Evolutionary conservation across 2,888 invertebrate species (phyloP).

Genomic region (Thymelicus sylvestris): DNA sequence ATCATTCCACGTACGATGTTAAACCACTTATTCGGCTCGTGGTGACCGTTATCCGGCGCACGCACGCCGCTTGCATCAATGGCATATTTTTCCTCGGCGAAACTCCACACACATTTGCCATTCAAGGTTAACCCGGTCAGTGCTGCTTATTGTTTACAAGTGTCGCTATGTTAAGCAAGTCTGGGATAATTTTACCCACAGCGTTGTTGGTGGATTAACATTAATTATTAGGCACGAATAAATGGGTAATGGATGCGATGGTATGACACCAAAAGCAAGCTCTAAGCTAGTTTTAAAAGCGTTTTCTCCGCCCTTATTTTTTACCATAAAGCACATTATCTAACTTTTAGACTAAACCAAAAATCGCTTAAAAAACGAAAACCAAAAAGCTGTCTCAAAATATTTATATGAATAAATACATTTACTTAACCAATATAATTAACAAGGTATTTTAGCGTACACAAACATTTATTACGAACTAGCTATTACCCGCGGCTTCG

Average conservation of each 20-base stretch:
- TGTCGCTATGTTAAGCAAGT: conserved; percentile 47
- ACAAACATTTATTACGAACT: no score
- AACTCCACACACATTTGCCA: conserved; percentile 80
- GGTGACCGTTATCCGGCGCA: conserved; percentile 79
- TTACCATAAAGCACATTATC: no score
- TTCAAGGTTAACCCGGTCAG: conserved; percentile 83
- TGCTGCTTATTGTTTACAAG: conserved; percentile 74
- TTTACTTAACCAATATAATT: no score
- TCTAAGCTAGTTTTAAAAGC: no score
- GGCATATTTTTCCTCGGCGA: conserved; percentile 81
- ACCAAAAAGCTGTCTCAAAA: no score
- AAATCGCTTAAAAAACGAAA: no score
- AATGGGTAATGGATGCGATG: not conserved
- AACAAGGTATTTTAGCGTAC: no score
- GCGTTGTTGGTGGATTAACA: not conserved
- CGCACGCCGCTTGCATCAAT: conserved; percentile 81
- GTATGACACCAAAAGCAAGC: no score
- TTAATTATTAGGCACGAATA: not conserved
- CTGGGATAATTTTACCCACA: conserved; percentile 20
- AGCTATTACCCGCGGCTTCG: no score
- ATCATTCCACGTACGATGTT: conserved; percentile 80
- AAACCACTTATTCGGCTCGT: conserved; percentile 82
- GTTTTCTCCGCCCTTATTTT: no score
- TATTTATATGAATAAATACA: no score
- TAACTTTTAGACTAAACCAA: no score